Evolutionary conservation across 2,888 invertebrate genomes (phyloP).

Genomic region (Steinernema hermaphroditum): DNA sequence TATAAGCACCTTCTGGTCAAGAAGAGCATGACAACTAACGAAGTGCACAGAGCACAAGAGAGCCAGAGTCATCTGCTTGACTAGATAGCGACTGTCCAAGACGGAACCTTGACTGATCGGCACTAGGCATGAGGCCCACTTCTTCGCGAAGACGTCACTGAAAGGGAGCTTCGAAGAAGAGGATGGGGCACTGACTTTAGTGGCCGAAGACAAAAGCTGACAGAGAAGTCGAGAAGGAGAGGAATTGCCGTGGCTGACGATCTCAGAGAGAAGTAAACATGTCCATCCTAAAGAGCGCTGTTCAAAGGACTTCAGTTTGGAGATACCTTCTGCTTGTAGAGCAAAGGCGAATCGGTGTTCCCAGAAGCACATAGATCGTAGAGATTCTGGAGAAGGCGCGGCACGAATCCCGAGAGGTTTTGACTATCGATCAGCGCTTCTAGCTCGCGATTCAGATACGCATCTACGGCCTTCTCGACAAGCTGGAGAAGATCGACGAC

Average conservation of each 20-base stretch:
- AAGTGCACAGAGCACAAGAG: slow-evolving; percentile 50
- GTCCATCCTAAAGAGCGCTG: background rate
- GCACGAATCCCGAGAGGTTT: background rate
- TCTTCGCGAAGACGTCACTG: slow-evolving; percentile 45
- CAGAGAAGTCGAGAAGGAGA: background rate
- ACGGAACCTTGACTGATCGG: slow-evolving; percentile 1
- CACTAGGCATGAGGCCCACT: slow-evolving; percentile 48
- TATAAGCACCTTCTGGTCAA: slow-evolving; percentile 32
- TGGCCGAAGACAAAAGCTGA: background rate
- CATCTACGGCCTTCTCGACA: slow-evolving; percentile 1
- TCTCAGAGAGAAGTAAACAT: slow-evolving; percentile 3
- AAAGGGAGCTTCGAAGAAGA: background rate
- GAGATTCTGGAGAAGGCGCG: background rate
- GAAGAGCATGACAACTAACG: slow-evolving; percentile 49
- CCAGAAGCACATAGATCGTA: background rate
- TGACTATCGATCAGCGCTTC: slow-evolving; percentile 4
- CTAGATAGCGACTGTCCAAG: slow-evolving; percentile 34
- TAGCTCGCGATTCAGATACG: background rate
- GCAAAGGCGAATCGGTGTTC: background rate
- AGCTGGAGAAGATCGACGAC: background rate
- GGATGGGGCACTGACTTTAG: background rate
- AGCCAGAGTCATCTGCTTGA: slow-evolving; percentile 38
- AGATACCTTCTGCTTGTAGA: slow-evolving; percentile 21
- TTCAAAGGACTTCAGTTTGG: background rate
- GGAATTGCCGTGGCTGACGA: background rate